Evolutionary conservation across 2,797 vertebrate genomes (phyloP).

Genomic region (Fistularia tabacaria): DNA sequence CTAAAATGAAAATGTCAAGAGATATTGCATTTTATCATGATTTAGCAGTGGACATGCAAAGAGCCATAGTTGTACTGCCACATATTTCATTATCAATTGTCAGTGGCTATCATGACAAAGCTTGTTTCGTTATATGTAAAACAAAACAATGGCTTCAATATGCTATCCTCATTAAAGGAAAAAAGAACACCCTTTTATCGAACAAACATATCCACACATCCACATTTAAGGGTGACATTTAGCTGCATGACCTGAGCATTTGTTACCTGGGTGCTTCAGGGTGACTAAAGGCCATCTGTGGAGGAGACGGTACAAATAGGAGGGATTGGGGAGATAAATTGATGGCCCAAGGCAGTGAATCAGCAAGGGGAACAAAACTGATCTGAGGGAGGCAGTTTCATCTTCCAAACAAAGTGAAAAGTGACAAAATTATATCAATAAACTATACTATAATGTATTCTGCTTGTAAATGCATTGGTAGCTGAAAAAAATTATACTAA

Average conservation of each 20-base stretch:
- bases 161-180: no score
- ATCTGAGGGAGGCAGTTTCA: slow-evolving; percentile 33
- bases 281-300: slow-evolving; percentile 33
- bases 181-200: no score
- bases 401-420: slow-evolving; percentile 1
- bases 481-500: not conserved
- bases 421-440: not conserved
- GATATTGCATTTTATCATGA: no score
- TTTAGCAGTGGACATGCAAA: no score
- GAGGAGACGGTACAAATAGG: slow-evolving; percentile 50
- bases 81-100: no score
- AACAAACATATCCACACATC: no score
- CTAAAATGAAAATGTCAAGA: no score
- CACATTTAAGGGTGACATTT: slow-evolving; percentile 24
- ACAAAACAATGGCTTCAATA: no score
- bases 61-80: no score
- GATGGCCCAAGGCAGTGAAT: slow-evolving; percentile 39
- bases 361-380: slow-evolving; percentile 30
- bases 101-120: no score
- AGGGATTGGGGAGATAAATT: slow-evolving; percentile 57
- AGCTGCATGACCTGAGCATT: slow-evolving; percentile 34
- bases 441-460: not conserved
- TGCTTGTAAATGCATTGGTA: slow-evolving; percentile 5
- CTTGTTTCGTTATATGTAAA: no score
- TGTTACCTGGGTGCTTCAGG: slow-evolving; percentile 23